Evolutionary conservation across 1,140 invertebrate genomes (phyloP), one percentile per base, ranked within the genome.

Genomic region (Glossosoma conforme): DNA sequence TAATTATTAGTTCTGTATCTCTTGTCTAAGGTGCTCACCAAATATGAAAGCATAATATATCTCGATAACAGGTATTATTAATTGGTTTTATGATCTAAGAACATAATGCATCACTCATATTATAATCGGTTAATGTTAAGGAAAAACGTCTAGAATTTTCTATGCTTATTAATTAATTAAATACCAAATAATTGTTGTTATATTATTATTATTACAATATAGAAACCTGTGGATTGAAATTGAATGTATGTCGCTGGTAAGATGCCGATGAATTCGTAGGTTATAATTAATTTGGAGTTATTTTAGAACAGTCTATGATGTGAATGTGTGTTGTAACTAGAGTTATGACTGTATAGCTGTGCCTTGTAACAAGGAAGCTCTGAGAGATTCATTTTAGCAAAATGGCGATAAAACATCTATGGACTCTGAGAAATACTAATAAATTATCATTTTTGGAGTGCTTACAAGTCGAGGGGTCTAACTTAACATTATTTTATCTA

Each of bases 281-380:
- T n/a, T 13, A 13, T 21, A 24, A 24, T 42, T 1, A 14, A 42
- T 14, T 5, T 21, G 19, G 13, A n/a, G 11, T 24, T 13, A 24
- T 11, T 24, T 22, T 11, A 10, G 28, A 42, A 42, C 40, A 42
- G 40, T n/a, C n/a, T n/a, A 22, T 21, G 18, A 9, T 42, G 15
- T 25, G 22, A 42, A 52, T 33, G 22, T 51, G 47, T 56, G 47
- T 35, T 38, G 42, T 51, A 46, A 46, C 28, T 48, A 44, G 17
- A 18, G 24, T 24, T 51, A n/a, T n/a, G 54, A 56, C 54, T 56
- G 54, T 51, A 43, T 49, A 44, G 37, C 44, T 56, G 54, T 56
- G 54, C 54, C 54, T 56, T 56, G 54, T 51, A 42, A 46, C 48
- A 56, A 56, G 54, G 48, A 51, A 56, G 47, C 44, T 56, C 33